Percentiles rank a stretch among this genome's conserved stretches.
Evolutionary conservation across 2,888 invertebrate species (phyloP).

Genomic region (Steromphala cineraria): DNA sequence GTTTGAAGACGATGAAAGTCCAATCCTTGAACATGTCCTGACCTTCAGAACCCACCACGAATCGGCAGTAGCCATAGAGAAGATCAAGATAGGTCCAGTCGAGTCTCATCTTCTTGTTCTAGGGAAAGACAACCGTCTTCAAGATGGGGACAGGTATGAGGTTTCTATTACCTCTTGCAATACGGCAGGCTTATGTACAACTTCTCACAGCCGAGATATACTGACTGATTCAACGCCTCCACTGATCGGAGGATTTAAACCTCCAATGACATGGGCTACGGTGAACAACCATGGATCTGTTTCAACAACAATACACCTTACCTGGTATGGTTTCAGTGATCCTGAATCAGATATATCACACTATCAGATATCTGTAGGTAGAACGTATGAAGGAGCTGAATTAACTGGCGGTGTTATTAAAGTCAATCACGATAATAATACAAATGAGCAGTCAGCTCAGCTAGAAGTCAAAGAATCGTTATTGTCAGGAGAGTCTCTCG

Average conservation of each 20-base stretch:
- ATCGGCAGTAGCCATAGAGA: constrained; percentile 38
- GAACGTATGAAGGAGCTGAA: neutral
- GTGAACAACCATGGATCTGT: neutral
- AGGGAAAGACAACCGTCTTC: constrained; percentile 28
- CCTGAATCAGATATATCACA: neutral
- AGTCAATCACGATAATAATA: neutral
- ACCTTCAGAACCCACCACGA: constrained; percentile 38
- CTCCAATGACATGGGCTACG: constrained; percentile 29
- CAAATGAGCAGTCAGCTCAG: neutral
- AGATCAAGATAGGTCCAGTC: constrained; percentile 31
- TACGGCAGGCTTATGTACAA: constrained; percentile 19
- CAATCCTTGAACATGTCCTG: constrained; percentile 33
- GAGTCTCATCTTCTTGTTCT: constrained; percentile 31
- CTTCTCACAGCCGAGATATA: neutral
- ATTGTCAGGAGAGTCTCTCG: constrained; percentile 29
- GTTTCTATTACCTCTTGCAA: constrained; percentile 21
- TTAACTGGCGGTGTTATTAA: neutral
- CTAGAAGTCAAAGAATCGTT: constrained; percentile 12
- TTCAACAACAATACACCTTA: neutral
- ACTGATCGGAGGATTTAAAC: constrained; percentile 41
- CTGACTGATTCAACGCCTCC: constrained; percentile 27
- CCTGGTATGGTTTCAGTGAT: constrained; percentile 18
- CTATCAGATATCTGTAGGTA: neutral
- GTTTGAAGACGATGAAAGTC: constrained; percentile 41
- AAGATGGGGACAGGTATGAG: neutral